These are phyloP conservation scores for Pyralis farinalis DNA, from an alignment of 2,888 invertebrate genomes.

Conservation along the genomic window DNA sequence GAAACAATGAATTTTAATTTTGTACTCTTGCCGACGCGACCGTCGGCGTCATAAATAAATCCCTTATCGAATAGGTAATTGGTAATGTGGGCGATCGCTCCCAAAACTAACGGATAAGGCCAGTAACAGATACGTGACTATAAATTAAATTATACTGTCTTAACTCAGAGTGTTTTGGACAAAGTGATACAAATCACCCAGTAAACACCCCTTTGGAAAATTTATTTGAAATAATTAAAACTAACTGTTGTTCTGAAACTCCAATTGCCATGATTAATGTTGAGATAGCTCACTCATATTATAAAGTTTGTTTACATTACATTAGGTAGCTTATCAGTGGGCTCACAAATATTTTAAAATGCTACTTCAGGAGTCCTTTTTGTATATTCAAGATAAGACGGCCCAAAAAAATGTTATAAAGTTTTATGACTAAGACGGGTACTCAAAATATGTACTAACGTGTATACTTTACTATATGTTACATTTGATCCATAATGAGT, in stretches of 20 bases:
- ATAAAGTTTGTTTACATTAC: constrained; percentile 12
- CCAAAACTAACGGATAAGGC: constrained; percentile 35
- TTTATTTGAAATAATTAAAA: too few species aligned
- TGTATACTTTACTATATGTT: too few species aligned
- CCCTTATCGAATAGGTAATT: constrained; percentile 77
- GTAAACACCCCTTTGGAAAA: constrained; percentile 6
- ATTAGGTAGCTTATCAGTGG: constrained; percentile 42
- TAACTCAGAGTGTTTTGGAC: constrained; percentile 36
- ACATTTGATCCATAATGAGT: too few species aligned
- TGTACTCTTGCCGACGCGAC: constrained; percentile 41
- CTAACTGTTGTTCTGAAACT: too few species aligned
- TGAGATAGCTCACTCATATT: constrained; percentile 2
- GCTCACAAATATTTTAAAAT: constrained; percentile 49
- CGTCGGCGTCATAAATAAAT: constrained; percentile 63
- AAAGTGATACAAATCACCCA: constrained; percentile 25
- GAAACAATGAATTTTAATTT: constrained; percentile 79
- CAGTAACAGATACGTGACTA: constrained; percentile 41
- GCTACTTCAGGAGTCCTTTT: constrained; percentile 65
- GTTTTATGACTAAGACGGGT: constrained; percentile 30
- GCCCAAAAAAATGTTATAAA: constrained; percentile 48
- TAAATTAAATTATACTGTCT: constrained; percentile 57
- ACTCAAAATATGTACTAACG: too few species aligned
- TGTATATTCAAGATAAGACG: constrained; percentile 52
- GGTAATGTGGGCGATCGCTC: constrained; percentile 69
- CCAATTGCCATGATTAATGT: not conserved